Conservation (phyloP, 92 coral and sea anemone species). For the Pocillopora grandis region DNA sequence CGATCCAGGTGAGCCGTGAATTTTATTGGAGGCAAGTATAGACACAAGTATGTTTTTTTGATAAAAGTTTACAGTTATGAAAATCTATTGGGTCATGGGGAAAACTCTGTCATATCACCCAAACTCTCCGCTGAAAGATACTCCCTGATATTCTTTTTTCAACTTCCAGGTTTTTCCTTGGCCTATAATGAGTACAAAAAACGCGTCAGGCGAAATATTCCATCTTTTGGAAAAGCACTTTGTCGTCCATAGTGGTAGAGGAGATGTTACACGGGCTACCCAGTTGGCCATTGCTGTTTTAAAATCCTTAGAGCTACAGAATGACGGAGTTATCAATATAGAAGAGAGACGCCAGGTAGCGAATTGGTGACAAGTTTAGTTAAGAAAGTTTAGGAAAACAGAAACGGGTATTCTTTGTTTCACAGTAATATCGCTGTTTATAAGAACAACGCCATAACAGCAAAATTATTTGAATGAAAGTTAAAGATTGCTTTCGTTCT, state of each 20-base stretch:
- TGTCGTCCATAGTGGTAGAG: not conserved
- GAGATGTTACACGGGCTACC: not conserved
- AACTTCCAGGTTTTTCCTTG: conserved; percentile 20
- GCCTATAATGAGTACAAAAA: not conserved
- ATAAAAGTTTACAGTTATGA: no score
- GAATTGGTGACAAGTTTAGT: not conserved
- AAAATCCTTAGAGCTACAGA: conserved; percentile 5
- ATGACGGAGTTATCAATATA: not conserved
- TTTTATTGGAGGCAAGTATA: no score
- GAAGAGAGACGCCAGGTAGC: not conserved
- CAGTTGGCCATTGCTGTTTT: conserved; percentile 15
- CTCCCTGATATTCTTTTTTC: not conserved
- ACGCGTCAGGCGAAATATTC: not conserved
- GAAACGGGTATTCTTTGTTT: no score
- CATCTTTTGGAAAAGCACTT: not conserved
- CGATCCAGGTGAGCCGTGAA: not conserved
- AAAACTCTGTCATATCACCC: not conserved
- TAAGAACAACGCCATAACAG: no score
- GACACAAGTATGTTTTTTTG: no score
- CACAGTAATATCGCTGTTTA: no score
- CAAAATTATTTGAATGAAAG: no score
- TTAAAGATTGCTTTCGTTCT: no score
- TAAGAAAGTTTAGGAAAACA: not conserved
- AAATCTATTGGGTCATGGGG: no score
- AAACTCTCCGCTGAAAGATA: not conserved